Evolutionary conservation across 2,797 vertebrate genomes (phyloP).

Genomic region (Spinus olivaceus): DNA sequence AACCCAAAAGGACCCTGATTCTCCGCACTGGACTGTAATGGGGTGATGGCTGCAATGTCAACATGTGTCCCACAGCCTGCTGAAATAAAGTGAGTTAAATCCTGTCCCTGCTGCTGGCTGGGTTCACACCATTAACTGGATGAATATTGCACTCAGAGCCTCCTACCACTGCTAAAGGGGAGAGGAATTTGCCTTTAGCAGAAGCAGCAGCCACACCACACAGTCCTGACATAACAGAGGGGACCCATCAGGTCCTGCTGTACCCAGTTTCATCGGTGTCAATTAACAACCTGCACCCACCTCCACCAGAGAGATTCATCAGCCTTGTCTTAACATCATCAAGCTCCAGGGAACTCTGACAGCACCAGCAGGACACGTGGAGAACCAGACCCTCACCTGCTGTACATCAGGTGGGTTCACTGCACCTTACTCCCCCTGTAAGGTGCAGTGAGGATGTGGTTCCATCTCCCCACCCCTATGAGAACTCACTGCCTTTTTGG

Average conservation of each 20-base stretch:
- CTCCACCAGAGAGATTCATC: not conserved
- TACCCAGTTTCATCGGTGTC: not conserved
- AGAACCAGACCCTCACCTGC: not conserved
- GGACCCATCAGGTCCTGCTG: not conserved
- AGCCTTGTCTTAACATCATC: not conserved
- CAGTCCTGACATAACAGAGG: not conserved
- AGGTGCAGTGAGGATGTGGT: not conserved
- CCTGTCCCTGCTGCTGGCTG: not conserved
- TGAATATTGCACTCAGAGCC: not conserved
- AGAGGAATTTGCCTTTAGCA: not conserved
- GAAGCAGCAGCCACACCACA: not conserved
- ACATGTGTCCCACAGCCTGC: not conserved
- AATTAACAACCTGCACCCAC: not conserved
- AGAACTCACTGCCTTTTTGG: not conserved
- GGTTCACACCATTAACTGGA: not conserved
- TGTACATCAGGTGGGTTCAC: not conserved
- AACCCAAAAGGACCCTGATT: not conserved
- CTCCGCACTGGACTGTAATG: not conserved
- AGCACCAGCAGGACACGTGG: not conserved
- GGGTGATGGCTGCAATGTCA: not conserved
- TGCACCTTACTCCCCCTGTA: fast-evolving
- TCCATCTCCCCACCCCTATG: fast-evolving
- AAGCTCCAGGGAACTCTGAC: not conserved
- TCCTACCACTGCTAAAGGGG: not conserved
- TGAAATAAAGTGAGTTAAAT: not conserved